Base-by-base conservation (phyloP, 2,797 vertebrate species). In the Acrossocheilus wenchowensis region DNA sequence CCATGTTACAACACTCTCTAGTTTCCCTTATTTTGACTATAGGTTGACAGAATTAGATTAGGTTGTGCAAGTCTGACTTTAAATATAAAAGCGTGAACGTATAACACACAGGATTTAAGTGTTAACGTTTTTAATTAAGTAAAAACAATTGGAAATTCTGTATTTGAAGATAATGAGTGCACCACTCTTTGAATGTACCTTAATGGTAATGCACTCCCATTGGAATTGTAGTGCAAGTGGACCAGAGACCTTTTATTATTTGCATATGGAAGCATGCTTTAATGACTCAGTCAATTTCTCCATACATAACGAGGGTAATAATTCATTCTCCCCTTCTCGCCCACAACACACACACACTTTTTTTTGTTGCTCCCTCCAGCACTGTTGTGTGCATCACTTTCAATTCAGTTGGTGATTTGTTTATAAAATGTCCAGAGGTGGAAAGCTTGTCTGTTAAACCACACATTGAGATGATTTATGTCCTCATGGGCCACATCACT, bases 141-240 rank as follows among this genome's bases (percentile, higher is more conserved):
- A 17, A 64, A 64, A 64, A 43, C 78, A 64, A 45, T 45, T 6
- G n/a, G 9, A 19, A 45, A 64, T 4, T 4, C 3, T 23, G 62
- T 36, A 69, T 69, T 69, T 50, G 43, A 68, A 69, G 17, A n/a
- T 52, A 81, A 69, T 36, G 45, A 81, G 80, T 71, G 26, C 62
- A 54, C 45, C 7, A 19, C 34, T 60, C n/a, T 62, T 60, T 60
- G 52, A 45, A 75, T 88, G 88, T 84, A 82, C 83, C 83, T 81
- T 85, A 71, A 90, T 92, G 89, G 71, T 87, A 91, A 93, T 90
- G 83, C 57, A 84, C 86, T 91, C 91, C 87, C 73, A 89, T 91
- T 90, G 89, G 66, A 89, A 60, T 86, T 79, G 41, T 89, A 83
- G 77, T 72, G 50, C 87, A 89, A 86, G 75, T 89, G 68, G 79